Base-by-base conservation (phyloP, 2,113 vertebrate genomes). In the Rynchops niger region DNA sequence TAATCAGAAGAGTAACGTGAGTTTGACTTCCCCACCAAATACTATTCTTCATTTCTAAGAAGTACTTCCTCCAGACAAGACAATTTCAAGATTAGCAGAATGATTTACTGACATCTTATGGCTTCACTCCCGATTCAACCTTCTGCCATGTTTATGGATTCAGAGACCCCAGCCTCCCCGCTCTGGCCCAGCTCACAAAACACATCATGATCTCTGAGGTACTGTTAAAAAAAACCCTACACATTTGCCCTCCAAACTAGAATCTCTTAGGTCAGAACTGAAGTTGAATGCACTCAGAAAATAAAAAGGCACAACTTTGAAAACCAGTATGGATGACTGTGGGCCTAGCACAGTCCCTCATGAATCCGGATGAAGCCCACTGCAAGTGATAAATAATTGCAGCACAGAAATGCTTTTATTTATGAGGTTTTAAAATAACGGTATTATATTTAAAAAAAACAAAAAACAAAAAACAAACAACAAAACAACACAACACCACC, bases 31-130 rank as follows among this genome's bases (percentile, higher is more conserved):
- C 52, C 49, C 15, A 66, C 12, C 16, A 80, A 81, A 71, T 15
- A 21, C 11, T 49, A 15, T n/a, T 83, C 38, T 66, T 93, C 6
- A 9, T 78, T 76, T 63, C 52, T 34, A 45, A 56, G 27, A 69
- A 49, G 15, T 7, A 58, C 38, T 45, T 86, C 58, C 53, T 80
- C 53, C 76, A 86, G 42, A 78, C 1, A 8, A 86, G 59, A 73
- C n/a, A 59, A 55, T 70, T 91, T 81, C 30, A 77, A 86, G 82
- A 88, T 69, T 17, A 81, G 45, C 45, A 83, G 58, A 82, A 95
- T 36, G 72, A 95, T 88, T 93, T 93, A 90, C 36, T 3, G 0
- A 36, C 0, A 0, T 6, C 0, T 88, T 61, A 23, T 3, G 1
- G 67, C 52, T 58, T n/a, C 55, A 91, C 42, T 87, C 73, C 71